Evolutionary conservation across 2,797 vertebrate species (phyloP), one percentile per base, ranked within the genome.

Genomic region (Sebastes miniatus): DNA sequence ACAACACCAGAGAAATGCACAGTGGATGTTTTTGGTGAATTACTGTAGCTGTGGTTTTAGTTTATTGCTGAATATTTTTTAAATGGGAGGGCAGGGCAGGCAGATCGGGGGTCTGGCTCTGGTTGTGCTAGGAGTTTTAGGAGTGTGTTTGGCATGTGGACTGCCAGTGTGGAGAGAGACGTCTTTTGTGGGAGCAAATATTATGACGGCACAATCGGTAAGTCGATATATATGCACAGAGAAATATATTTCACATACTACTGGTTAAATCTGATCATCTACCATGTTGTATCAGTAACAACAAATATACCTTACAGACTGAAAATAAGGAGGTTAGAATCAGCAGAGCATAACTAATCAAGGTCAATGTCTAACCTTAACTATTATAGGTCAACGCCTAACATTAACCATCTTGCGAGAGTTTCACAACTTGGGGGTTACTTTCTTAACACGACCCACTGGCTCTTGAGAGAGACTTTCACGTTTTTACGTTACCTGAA

Each of bases 81-180:
- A 27, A 59, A 90, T 91, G 83, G 75, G 14, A 36, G 80, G 79
- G 1, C 78, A 80, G 43, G 32, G 81, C 43, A 79, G 47, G 68
- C 50, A 64, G 70, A 74, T 89, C 1, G 54, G 73, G 11, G 80
- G 75, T 6, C 18, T 93, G 52, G 52, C 71, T 1, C 47, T 91
- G 54, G 77, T 67, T 36, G 1, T 89, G 16, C 4, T 89, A 9
- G 87, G 81, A 18, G 56, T 90, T 76, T 70, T 91, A 10, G 77
- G 69, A 52, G 85, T 81, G 22, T 69, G 79, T 75, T 18, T 89
- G 68, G 14, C 58, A 2, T 89, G 87, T 67, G 89, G 79, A 50
- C 71, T 91, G 2, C 88, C 87, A 7, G 87, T 87, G 85, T 91
- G 89, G 89, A 73, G 87, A 0, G 87, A 89, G 29, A 83, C 71